Evolutionary conservation across 2,888 invertebrate genomes (phyloP).

Genomic region (Brassicogethes aeneus): DNA sequence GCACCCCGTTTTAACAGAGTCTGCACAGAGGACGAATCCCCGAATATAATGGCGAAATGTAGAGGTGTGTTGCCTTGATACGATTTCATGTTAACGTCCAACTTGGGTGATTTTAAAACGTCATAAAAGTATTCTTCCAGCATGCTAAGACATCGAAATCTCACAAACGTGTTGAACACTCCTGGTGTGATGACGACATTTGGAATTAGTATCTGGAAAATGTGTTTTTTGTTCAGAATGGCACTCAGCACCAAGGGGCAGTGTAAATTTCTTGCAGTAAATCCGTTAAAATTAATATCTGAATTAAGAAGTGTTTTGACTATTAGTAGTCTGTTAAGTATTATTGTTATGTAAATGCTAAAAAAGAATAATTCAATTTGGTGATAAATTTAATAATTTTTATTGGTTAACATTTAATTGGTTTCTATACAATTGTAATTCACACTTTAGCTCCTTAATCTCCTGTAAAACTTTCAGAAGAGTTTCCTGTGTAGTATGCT

Average conservation of each 20-base stretch:
- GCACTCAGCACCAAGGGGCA: too few relatives aligned
- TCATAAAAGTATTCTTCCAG: neutral
- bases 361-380: too few relatives aligned
- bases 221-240: neutral
- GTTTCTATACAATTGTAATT: too few relatives aligned
- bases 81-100: neutral
- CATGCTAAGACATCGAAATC: neutral
- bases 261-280: too few relatives aligned
- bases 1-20: neutral
- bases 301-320: too few relatives aligned
- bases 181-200: neutral
- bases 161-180: neutral
- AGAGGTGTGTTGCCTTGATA: neutral
- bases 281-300: too few relatives aligned
- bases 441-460: too few relatives aligned
- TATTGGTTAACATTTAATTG: neutral
- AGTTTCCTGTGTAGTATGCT: neutral
- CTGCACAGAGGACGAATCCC: neutral
- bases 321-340: too few relatives aligned
- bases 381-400: neutral
- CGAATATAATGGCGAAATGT: neutral
- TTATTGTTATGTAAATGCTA: too few relatives aligned
- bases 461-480: neutral
- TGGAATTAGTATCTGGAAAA: neutral
- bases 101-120: neutral